Percentiles rank a stretch among this genome's conserved stretches.
These are phyloP conservation scores for Grallaria varia DNA, from an alignment of 2,113 vertebrate species.

Conservation along the genomic window DNA sequence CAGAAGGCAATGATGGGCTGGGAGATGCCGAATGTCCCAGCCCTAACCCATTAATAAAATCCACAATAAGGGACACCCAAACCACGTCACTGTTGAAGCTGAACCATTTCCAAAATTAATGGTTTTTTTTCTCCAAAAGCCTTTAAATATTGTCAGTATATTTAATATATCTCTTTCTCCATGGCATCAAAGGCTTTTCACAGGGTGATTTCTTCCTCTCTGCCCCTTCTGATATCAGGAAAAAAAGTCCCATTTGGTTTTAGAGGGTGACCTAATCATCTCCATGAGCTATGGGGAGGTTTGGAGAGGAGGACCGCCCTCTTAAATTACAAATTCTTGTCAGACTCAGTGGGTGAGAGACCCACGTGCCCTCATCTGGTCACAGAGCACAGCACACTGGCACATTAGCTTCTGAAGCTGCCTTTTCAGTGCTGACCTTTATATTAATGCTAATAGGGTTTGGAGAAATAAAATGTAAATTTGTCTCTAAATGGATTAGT, in stretches of 20 bases:
- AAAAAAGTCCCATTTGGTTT: background rate
- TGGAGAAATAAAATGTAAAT: conserved; percentile 76
- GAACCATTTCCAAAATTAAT: background rate
- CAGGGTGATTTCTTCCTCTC: background rate
- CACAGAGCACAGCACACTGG: conserved; percentile 52
- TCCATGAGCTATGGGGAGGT: background rate
- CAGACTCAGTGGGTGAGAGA: conserved; percentile 45
- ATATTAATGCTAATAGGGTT: conserved; percentile 71
- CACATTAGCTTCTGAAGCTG: conserved; percentile 62
- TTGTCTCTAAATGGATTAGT: conserved; percentile 73
- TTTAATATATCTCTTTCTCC: background rate
- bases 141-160: background rate
- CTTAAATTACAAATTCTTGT: conserved; percentile 60
- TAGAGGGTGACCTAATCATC: background rate
- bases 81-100: accelerated
- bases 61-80: background rate
- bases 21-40: background rate
- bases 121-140: background rate
- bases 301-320: background rate
- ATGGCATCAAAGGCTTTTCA: background rate
- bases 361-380: conserved; percentile 48
- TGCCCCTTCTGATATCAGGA: background rate
- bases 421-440: conserved; percentile 68
- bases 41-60: background rate
- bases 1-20: background rate